Evolutionary conservation across 2,797 vertebrate species (phyloP).

Genomic region (Hipposideros larvatus): DNA sequence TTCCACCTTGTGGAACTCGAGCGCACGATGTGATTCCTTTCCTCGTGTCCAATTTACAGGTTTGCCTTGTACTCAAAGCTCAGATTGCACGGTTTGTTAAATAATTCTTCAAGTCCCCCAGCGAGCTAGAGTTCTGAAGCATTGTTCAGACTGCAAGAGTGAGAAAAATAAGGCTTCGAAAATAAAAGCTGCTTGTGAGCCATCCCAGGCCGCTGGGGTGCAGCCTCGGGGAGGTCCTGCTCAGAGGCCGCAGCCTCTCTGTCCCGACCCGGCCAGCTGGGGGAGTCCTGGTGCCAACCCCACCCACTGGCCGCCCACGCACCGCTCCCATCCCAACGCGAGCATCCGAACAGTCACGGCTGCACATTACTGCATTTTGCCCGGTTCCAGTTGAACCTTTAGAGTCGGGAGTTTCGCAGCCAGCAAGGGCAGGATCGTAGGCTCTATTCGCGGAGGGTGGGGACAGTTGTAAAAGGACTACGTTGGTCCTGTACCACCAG

Average conservation of each 20-base stretch:
- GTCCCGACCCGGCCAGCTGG: no score
- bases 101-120: background rate
- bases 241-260: background rate
- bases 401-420: background rate
- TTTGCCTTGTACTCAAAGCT: background rate
- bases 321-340: rapidly evolving
- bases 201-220: background rate
- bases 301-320: rapidly evolving
- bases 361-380: background rate
- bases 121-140: background rate
- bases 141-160: background rate
- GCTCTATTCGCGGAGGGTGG: background rate
- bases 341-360: background rate
- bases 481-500: background rate
- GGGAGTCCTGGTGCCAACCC: background rate
- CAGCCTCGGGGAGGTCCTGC: background rate
- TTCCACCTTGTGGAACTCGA: background rate
- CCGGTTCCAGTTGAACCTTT: background rate
- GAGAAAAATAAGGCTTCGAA: background rate
- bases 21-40: background rate
- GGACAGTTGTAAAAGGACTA: background rate
- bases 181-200: background rate
- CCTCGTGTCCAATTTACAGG: background rate
- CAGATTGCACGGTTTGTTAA: background rate
- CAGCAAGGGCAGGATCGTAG: background rate